Base-by-base conservation (phyloP, 1,140 invertebrate species). In the Calliphora vicina region DNA sequence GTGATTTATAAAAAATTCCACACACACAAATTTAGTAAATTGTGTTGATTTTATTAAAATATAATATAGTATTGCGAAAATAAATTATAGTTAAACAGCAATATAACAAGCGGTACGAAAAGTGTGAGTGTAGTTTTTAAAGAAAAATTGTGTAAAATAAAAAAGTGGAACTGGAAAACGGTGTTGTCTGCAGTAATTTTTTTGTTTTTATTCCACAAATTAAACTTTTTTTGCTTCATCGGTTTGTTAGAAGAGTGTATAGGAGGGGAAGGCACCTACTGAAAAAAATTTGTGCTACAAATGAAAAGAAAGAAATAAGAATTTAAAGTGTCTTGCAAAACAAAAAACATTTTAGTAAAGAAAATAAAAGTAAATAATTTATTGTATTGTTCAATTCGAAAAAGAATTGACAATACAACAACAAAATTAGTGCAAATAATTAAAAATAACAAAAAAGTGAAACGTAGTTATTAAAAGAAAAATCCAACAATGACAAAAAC, bases 111-210 rank as follows among this genome's bases (percentile, higher is more conserved):
- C n/a, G 9, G 6, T 67, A 43, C 12, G 12, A 78, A 25, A 43
- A 43, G 20, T 43, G 9, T 45, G 35, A 43, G 35, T 45, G 35
- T 6, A 17, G 8, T 26, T 12, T 42, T 27, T 42, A 15, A n/a
- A 76, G 17, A 23, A 13, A 5, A 26, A 74, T 45, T 78, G 43
- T 20, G 43, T 74, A 45, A 23, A 43, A 45, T 5, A 78, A 78
- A 78, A 78, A 78, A 23, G 25, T 78, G 35, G 74, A 45, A 78
- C 74, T 43, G 74, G 74, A 78, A 78, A 78, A 78, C 35, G 74
- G 74, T 78, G 74, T 78, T n/a, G 74, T 78, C 74, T 78, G 74
- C 74, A 45, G 43, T 13, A 25, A 45, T 45, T 20, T 78, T 78
- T 45, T 25, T 42, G 8, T 73, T 73, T 73, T 25, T 27, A 26